A percentile compares a stretch with the other conserved stretches of the same genome.
Conservation (phyloP, 2,113 vertebrate genomes). For the Irena cyanogastra region DNA sequence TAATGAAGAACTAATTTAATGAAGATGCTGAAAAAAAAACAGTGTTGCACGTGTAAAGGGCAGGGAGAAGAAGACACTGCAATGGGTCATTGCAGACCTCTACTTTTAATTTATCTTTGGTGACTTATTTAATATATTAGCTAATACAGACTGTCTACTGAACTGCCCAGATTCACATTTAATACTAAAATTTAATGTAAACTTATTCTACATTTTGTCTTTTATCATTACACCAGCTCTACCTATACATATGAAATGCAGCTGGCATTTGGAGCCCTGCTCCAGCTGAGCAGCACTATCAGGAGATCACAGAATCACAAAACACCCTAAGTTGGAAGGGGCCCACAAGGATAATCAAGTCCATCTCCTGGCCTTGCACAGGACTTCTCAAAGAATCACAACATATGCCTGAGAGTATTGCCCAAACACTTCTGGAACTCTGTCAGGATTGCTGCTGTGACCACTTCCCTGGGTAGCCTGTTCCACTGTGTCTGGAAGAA, state of each 20-base stretch:
- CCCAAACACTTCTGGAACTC: rapidly evolving
- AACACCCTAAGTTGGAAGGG: background rate
- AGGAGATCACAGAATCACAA: background rate
- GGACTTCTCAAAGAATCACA: background rate
- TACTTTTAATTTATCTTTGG: slow-evolving; percentile 29
- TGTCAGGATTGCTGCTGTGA: background rate
- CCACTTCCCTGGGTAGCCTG: background rate
- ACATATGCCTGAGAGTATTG: background rate
- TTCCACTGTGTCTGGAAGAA: rapidly evolving
- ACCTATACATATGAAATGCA: background rate
- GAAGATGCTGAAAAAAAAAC: background rate
- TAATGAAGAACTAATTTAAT: slow-evolving; percentile 30
- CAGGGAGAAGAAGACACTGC: background rate
- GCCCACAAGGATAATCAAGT: rapidly evolving
- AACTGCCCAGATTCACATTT: background rate
- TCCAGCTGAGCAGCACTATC: background rate
- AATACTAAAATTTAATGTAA: slow-evolving; percentile 10
- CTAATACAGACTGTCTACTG: slow-evolving; percentile 23
- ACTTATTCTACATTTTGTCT: background rate
- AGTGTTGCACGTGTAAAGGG: background rate
- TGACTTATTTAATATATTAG: slow-evolving; percentile 11
- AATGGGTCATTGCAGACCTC: background rate
- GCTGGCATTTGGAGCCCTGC: background rate
- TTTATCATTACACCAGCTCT: background rate
- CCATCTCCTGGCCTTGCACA: too few relatives aligned